These are phyloP conservation scores for Callipepla californica DNA, from an alignment of 2,113 vertebrate species.

Conservation along the genomic window DNA sequence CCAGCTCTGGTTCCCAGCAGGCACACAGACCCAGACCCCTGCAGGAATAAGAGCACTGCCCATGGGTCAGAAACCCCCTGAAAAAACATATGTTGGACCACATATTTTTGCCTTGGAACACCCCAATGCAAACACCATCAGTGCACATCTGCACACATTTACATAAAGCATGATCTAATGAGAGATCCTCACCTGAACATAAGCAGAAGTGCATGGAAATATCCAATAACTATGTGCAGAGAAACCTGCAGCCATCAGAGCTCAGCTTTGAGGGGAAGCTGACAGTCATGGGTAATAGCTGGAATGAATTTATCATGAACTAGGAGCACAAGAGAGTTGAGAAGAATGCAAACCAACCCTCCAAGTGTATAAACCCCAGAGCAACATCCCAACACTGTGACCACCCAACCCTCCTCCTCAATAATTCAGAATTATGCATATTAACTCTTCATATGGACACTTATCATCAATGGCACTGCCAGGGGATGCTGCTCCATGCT, in stretches of 20 bases:
- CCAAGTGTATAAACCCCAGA: not conserved
- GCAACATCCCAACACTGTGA: fast-evolving
- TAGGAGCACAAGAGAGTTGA: not conserved
- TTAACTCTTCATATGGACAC: not conserved
- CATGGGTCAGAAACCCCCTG: not conserved
- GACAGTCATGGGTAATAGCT: not conserved
- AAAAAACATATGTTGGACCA: not conserved
- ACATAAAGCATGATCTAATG: not conserved
- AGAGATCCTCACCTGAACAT: not conserved
- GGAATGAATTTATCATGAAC: not conserved
- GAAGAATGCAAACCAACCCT: not conserved
- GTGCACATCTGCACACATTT: not conserved
- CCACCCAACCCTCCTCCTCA: not conserved
- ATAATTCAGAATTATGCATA: not conserved
- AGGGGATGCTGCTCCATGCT: not conserved
- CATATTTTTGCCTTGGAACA: not conserved
- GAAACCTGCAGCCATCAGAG: not conserved
- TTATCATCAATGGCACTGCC: not conserved
- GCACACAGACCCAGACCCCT: too few relatives aligned
- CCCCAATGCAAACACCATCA: not conserved
- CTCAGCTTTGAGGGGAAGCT: not conserved
- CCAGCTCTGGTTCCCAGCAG: not conserved
- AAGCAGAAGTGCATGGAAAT: not conserved
- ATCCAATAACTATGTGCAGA: not conserved
- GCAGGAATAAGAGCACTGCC: too few relatives aligned